Conservation (phyloP, 2,888 invertebrate species). For the Xestia ashworthii region DNA sequence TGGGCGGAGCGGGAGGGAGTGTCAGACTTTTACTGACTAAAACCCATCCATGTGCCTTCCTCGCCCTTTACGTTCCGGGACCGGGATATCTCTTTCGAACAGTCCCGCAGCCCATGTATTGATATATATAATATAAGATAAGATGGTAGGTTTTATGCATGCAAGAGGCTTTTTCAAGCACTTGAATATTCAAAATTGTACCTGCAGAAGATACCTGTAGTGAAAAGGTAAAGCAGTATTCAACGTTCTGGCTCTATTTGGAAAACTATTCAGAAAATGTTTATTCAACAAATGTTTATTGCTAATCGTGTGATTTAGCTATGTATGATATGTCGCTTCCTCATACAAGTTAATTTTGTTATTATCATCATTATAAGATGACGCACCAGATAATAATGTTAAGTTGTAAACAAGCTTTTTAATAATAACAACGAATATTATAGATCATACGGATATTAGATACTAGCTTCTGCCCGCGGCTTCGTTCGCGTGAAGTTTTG, state of each 20-base stretch:
- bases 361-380: constrained; percentile 6
- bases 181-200: background rate
- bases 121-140: no score
- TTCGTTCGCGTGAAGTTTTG: no score
- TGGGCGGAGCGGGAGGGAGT: no score
- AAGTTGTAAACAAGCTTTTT: constrained; percentile 30
- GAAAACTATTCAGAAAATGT: background rate
- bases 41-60: no score
- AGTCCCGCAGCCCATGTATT: no score
- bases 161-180: no score
- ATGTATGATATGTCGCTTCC: constrained; percentile 9
- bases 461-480: no score
- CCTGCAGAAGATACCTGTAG: background rate
- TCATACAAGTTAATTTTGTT: constrained; percentile 3
- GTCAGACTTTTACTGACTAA: no score
- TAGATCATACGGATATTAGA: no score
- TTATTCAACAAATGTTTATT: background rate
- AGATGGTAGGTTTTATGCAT: background rate
- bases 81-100: no score
- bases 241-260: no score
- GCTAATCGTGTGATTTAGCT: background rate
- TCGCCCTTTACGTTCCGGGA: no score
- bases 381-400: constrained; percentile 5
- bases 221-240: background rate
- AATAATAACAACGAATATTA: background rate